A percentile compares a stretch with the other conserved stretches of the same genome.
phyloP scores from a whole-genome alignment of 1,140 invertebrate genomes.

The Gyrodactylus bullatarudis region DNA sequence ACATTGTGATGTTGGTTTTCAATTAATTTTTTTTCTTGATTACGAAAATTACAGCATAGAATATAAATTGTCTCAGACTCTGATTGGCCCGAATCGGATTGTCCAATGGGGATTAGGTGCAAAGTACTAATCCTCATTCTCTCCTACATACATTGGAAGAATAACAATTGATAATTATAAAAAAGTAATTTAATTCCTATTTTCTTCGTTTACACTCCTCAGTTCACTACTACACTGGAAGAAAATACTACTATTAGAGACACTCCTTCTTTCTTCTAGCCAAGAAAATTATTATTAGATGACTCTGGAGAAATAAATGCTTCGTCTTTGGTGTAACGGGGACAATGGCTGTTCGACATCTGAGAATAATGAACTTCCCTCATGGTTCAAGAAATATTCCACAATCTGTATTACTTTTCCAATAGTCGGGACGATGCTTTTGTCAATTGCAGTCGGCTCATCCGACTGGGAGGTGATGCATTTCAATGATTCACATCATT shows the following conservation, averaged over 20 bases:
- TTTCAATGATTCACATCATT: not conserved
- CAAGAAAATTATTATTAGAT: not conserved
- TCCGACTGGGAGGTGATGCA: not conserved
- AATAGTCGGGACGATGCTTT: not conserved
- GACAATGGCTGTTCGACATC: not conserved
- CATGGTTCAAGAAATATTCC: not conserved
- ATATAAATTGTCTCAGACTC: too few relatives aligned
- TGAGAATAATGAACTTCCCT: not conserved
- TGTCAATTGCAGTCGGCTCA: not conserved
- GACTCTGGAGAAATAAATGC: not conserved
- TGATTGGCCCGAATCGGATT: too few relatives aligned
- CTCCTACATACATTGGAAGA: too few relatives aligned
- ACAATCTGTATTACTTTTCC: not conserved
- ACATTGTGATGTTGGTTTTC: too few relatives aligned
- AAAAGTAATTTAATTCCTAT: too few relatives aligned
- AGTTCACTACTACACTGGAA: too few relatives aligned
- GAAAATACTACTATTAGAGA: not conserved
- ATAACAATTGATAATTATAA: too few relatives aligned
- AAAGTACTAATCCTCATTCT: too few relatives aligned
- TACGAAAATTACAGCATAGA: too few relatives aligned
- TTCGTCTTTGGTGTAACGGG: not conserved
- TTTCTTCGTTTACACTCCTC: too few relatives aligned
- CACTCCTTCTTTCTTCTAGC: not conserved
- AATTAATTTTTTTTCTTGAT: too few relatives aligned
- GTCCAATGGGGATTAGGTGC: too few relatives aligned